Base-by-base conservation (phyloP, 2,113 vertebrate genomes). In the Ailurus styani region DNA sequence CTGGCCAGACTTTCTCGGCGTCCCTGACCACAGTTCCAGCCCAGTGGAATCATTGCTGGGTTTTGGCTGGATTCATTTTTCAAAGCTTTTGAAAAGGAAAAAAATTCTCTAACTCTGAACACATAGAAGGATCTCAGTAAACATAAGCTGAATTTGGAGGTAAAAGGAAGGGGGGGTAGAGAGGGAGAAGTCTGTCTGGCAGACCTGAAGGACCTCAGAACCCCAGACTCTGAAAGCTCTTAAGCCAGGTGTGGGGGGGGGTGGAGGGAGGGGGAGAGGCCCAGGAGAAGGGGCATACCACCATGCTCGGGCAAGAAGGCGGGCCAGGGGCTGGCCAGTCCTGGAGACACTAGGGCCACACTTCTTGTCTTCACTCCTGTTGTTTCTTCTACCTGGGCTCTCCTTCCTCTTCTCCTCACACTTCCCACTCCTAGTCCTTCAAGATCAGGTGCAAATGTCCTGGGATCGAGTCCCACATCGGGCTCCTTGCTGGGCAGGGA, bases 41-140 rank as follows among this genome's bases (percentile, higher is more conserved):
- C 31, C 25, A 60, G 6, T 0, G 47, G 25, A 40, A 55, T 29
- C 14, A 15, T 50, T 75, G 90, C 40, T 90, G 45, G 15, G 31
- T 86, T 70, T 42, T 15, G 68, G 52, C n/a, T 84, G 81, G 6
- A 29, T 40, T 90, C 37, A 64, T 81, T 50, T 73, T 95, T n/a
- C 54, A 90, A 87, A 55, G 18, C 5, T 64, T 40, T 54, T 52
- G 40, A 17, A 60, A 12, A 88, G 18, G 72, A 68, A 75, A 84
- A 78, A 81, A 85, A 85, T 29, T 73, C 17, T 93, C 84, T 95
- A 64, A 50, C 23, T 70, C 42, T 40, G 25, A 50, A 90, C 45
- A 20, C 47, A 81, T 13, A 64, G 79, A 97, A 90, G 68, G 55
- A 68, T 50, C 57, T 84, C 57, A 57, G 52, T 55, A 94, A 89